Evolutionary conservation across 2,888 invertebrate genomes (phyloP).

Genomic region (Erebia ligea): DNA sequence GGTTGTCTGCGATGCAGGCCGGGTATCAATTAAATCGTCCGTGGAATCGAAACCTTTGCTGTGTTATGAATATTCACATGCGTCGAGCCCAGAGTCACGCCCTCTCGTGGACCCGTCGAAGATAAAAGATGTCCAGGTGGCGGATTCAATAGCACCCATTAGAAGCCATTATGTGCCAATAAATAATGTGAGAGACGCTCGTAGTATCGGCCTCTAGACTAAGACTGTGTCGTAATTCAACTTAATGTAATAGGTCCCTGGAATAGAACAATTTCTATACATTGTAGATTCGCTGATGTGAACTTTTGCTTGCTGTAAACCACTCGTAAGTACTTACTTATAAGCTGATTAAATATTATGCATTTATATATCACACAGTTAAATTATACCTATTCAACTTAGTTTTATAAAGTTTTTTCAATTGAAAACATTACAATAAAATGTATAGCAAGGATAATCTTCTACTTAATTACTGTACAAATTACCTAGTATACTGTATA

Average conservation of each 20-base stretch:
- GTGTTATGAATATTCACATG: constrained; percentile 78
- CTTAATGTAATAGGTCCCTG: constrained; percentile 66
- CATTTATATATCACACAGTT: neutral
- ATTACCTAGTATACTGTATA: too few species aligned
- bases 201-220: constrained; percentile 63
- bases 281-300: constrained; percentile 32
- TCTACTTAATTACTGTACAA: too few species aligned
- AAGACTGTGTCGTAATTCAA: constrained; percentile 71
- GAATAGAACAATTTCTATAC: constrained; percentile 55
- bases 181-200: constrained; percentile 78
- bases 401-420: too few species aligned
- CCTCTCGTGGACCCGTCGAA: constrained; percentile 53
- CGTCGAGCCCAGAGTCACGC: constrained; percentile 53
- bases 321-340: neutral
- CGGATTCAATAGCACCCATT: constrained; percentile 81
- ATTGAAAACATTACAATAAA: too few species aligned
- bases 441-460: too few species aligned
- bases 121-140: constrained; percentile 77
- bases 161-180: constrained; percentile 80
- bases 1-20: constrained; percentile 55
- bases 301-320: constrained; percentile 14
- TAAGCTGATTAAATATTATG: neutral
- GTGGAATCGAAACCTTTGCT: constrained; percentile 54
- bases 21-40: constrained; percentile 74
- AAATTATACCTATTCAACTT: neutral